These are phyloP conservation scores for Mongoloraphidia duomilia DNA, from an alignment of 2,888 invertebrate species.

Conservation along the genomic window DNA sequence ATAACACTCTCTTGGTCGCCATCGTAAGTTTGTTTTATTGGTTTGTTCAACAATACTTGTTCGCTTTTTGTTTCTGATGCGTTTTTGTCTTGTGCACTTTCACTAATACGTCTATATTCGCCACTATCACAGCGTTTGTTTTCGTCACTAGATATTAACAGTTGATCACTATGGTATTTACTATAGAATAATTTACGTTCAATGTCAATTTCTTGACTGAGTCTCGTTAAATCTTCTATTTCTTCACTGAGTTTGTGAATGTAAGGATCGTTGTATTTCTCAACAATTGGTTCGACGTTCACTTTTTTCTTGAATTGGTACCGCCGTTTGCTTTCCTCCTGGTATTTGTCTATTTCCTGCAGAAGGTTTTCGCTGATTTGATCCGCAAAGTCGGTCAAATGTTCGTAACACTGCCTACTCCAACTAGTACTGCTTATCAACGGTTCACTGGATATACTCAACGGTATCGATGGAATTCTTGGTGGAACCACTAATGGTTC, in stretches of 20 bases:
- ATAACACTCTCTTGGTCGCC: background rate
- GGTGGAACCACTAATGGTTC: no score
- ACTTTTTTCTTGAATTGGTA: constrained; percentile 23
- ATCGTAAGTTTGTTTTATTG: no score
- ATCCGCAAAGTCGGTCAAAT: constrained; percentile 67
- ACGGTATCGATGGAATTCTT: no score
- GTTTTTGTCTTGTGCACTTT: background rate
- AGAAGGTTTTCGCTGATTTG: constrained; percentile 67
- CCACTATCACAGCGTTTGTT: constrained; percentile 24
- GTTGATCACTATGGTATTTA: constrained; percentile 32
- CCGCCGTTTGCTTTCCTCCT: constrained; percentile 35
- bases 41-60: no score
- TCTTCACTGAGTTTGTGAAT: constrained; percentile 43
- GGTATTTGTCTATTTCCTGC: constrained; percentile 55
- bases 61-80: background rate
- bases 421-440: constrained; percentile 24
- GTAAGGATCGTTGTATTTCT: constrained; percentile 45
- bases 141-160: constrained; percentile 2
- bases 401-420: constrained; percentile 51
- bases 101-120: constrained; percentile 32
- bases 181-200: constrained; percentile 39
- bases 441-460: no score
- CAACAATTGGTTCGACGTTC: constrained; percentile 35
- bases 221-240: constrained; percentile 39
- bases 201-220: constrained; percentile 42